Evolutionary conservation across 1,140 invertebrate species (phyloP).

Genomic region (Bombus haemorrhoidalis): DNA sequence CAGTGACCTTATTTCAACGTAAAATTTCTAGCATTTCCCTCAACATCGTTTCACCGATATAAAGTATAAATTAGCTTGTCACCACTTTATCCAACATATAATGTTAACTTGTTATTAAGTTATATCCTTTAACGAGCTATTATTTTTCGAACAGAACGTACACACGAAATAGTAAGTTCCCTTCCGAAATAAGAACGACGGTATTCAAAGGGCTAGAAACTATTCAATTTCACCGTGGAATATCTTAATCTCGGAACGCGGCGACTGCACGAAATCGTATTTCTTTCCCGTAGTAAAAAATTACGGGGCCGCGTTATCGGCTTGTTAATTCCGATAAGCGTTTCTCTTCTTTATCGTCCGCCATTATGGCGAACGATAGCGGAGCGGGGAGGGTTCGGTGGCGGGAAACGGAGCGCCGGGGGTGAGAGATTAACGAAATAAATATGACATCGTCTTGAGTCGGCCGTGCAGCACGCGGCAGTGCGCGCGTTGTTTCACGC

Average conservation of each 20-base stretch:
- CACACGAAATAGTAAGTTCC: neutral
- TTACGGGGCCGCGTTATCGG: constrained; percentile 29
- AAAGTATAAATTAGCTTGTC: too few relatives aligned
- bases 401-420: constrained; percentile 39
- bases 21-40: too few relatives aligned
- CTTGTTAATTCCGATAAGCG: constrained; percentile 51
- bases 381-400: constrained; percentile 18
- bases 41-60: neutral
- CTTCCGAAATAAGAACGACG: neutral
- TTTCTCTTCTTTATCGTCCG: constrained; percentile 44
- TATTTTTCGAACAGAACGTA: neutral
- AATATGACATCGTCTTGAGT: constrained; percentile 31
- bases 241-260: neutral
- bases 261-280: constrained; percentile 48
- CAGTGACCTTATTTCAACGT: too few relatives aligned
- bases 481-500: too few relatives aligned
- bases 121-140: neutral
- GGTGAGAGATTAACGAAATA: constrained; percentile 7
- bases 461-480: too few relatives aligned
- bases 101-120: neutral
- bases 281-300: constrained; percentile 52
- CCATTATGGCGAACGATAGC: constrained; percentile 38
- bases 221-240: neutral
- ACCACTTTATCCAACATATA: neutral
- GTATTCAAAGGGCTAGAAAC: neutral